phyloP scores from a whole-genome alignment of 2,888 invertebrate genomes.

The Polyommatus iphigenia region DNA sequence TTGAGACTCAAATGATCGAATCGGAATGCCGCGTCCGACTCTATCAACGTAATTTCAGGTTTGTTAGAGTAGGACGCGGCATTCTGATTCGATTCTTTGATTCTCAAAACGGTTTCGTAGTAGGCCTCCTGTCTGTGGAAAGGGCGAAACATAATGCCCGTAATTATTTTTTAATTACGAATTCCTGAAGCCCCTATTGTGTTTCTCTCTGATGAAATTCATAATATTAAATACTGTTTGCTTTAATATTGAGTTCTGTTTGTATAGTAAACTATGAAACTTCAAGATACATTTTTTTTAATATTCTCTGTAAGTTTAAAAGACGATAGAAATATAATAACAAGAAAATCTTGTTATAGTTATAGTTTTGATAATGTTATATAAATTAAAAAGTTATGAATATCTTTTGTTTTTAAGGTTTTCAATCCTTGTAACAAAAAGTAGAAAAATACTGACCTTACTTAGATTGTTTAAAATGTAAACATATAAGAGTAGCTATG shows the following conservation, averaged over 20 bases:
- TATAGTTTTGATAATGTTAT: background rate
- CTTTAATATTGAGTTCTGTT: conserved; percentile 3
- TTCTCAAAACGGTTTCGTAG: no score
- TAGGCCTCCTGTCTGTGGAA: background rate
- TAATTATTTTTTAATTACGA: conserved; percentile 20
- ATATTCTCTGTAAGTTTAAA: background rate
- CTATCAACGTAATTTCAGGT: no score
- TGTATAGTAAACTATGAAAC: background rate
- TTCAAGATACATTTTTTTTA: background rate
- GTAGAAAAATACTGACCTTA: no score
- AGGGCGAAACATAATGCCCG: background rate
- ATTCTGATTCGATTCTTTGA: no score
- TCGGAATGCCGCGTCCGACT: no score
- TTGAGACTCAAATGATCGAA: no score
- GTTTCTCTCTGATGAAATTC: background rate
- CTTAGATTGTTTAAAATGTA: no score
- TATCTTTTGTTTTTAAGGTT: no score
- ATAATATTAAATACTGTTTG: background rate
- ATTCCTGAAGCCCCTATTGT: conserved; percentile 1
- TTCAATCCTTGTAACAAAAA: no score
- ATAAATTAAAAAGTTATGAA: no score
- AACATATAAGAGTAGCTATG: no score
- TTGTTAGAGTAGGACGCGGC: no score
- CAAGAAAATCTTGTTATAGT: background rate
- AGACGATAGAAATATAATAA: background rate